Evolutionary conservation across 2,888 invertebrate genomes (phyloP), one percentile per base, ranked within the genome.

Genomic region (Lasioglossum zephyrum): DNA sequence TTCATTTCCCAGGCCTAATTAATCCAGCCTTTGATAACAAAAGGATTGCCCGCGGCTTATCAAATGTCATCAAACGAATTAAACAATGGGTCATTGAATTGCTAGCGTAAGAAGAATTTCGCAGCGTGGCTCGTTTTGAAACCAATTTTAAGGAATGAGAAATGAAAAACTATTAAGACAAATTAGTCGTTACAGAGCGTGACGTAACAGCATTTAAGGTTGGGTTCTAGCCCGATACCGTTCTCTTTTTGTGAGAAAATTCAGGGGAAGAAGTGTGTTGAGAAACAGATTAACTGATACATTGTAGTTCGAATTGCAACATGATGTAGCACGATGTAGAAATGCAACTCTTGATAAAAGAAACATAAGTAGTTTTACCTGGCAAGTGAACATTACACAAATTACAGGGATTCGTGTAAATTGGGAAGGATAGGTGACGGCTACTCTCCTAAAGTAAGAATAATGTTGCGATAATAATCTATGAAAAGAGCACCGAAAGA

Each of bases 251-350:
- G 36, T 39, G 39, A 39, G 69, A 31, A 69, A 69, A 69, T 36
- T 39, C 39, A 39, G 36, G 39, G 36, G 69, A 39, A 69, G 39
- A 69, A 69, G 69, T 69, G 36, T 69, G 36, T 69, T 69, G 69
- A 39, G 69, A 69, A 69, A 69, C 69, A 69, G 69, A 69, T 69
- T 22, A 39, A 36, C 66, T 16, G 69, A 69, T 69, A 69, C 69
- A 39, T 69, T 69, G 69, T 39, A 22, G 36, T 22, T 22, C 8
- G 4, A 8, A 9, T 69, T 69, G 69, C 69, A 39, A 69, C 69
- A 69, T 18, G 69, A 4, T 36, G 36, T 6, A 9, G 36, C 66
- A 69, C 18, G 66, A 3, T 36, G 36, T 1, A 39, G 36, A 39
- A 69, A 39, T 22, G 1, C 1, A 11, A 22, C 8, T 39, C 39